These are phyloP conservation scores for Lochmaea crataegi DNA, from an alignment of 2,888 invertebrate genomes.

Conservation along the genomic window DNA sequence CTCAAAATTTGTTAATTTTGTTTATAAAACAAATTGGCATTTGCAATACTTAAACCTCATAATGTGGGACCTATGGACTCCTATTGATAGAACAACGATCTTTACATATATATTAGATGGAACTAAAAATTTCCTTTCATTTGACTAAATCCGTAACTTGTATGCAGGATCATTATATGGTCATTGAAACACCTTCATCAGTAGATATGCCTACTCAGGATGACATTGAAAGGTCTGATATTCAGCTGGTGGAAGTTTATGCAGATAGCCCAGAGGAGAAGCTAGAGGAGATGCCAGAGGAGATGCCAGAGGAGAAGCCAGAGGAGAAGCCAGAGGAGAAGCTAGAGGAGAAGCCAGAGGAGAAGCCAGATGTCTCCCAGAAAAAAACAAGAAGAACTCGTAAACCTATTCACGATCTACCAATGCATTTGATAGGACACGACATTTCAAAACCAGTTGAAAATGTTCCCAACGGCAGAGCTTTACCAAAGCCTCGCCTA, in stretches of 20 bases:
- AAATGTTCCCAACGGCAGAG: constrained; percentile 60
- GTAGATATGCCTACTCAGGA: not conserved
- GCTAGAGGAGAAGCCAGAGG: not conserved
- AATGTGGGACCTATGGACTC: too few relatives aligned
- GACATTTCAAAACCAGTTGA: constrained; percentile 63
- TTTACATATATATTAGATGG: not conserved
- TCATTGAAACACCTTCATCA: not conserved
- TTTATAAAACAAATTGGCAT: too few relatives aligned
- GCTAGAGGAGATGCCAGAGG: not conserved
- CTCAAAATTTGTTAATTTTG: too few relatives aligned
- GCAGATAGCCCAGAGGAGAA: not conserved
- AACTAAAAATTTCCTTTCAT: not conserved
- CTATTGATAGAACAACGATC: too few relatives aligned
- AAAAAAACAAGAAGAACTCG: constrained; percentile 46
- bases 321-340: not conserved
- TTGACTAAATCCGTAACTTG: not conserved
- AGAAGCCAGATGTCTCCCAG: too few relatives aligned
- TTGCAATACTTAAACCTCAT: too few relatives aligned
- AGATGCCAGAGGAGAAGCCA: not conserved
- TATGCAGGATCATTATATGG: not conserved
- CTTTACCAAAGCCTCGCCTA: constrained; percentile 63
- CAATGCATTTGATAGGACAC: constrained; percentile 64
- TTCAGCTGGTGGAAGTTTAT: not conserved
- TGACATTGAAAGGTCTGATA: not conserved
- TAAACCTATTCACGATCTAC: constrained; percentile 54